A percentile compares a stretch with the other conserved stretches of the same genome.
Conservation (phyloP, 2,113 vertebrate species). For the Mugil cephalus region DNA sequence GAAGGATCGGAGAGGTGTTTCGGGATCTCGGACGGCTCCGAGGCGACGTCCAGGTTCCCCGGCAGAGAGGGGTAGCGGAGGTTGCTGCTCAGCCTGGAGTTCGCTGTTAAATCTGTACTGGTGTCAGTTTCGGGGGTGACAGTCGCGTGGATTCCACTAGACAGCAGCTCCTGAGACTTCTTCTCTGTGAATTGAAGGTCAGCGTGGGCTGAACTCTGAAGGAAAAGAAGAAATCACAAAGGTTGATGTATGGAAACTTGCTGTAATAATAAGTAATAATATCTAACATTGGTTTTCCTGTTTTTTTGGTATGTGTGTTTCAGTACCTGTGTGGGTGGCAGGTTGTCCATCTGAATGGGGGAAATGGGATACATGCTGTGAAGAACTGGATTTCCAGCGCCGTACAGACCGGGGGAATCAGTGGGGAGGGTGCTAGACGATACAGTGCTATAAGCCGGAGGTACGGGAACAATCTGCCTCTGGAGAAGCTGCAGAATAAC, state of each 20-base stretch:
- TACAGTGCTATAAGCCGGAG: slow-evolving; percentile 88
- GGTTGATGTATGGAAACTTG: neutral
- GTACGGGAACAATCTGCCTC: slow-evolving; percentile 89
- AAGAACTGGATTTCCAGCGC: slow-evolving; percentile 75
- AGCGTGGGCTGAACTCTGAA: slow-evolving; percentile 73
- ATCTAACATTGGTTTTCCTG: neutral
- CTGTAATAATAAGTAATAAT: neutral
- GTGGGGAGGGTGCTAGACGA: slow-evolving; percentile 78
- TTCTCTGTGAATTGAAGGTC: slow-evolving; percentile 78
- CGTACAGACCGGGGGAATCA: slow-evolving; percentile 82
- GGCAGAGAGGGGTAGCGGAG: slow-evolving; percentile 90
- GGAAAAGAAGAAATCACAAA: neutral
- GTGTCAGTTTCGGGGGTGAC: slow-evolving; percentile 78
- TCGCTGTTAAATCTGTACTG: slow-evolving; percentile 42
- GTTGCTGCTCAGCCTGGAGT: slow-evolving; percentile 73
- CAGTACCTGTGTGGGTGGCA: slow-evolving; percentile 81
- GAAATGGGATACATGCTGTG: slow-evolving; percentile 73
- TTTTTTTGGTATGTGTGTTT: neutral
- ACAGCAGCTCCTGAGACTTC: slow-evolving; percentile 84
- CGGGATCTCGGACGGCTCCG: slow-evolving; percentile 85
- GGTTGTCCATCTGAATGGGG: slow-evolving; percentile 67
- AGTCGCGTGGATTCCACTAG: slow-evolving; percentile 77
- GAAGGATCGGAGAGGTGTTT: slow-evolving; percentile 91
- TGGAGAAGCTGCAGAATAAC: slow-evolving; percentile 95
- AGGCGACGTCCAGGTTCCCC: slow-evolving; percentile 85